Conservation (phyloP, 2,888 invertebrate species). For the Hypercompe scribonia region DNA sequence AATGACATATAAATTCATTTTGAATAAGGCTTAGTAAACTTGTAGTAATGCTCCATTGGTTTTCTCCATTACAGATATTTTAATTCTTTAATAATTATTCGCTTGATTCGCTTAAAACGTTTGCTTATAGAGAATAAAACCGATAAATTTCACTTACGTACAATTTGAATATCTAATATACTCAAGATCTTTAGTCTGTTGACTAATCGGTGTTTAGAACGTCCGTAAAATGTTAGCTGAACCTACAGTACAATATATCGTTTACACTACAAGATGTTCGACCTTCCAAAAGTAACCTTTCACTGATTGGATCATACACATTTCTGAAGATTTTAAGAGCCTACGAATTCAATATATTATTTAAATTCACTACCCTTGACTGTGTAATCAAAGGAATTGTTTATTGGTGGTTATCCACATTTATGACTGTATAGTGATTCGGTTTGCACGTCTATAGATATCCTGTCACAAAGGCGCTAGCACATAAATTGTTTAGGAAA, state of each 20-base stretch:
- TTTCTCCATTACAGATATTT: too few species aligned
- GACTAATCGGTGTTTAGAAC: neutral
- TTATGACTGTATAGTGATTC: constrained; percentile 59
- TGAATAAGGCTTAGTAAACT: too few species aligned
- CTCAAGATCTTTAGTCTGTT: neutral
- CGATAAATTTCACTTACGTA: too few species aligned
- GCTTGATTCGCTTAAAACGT: too few species aligned
- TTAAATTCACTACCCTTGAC: neutral
- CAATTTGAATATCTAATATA: neutral
- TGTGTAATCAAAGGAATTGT: constrained; percentile 20
- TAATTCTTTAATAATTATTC: too few species aligned
- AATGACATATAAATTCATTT: too few species aligned
- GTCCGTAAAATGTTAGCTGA: neutral
- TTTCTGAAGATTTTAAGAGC: neutral
- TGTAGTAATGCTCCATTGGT: too few species aligned
- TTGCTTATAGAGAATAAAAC: too few species aligned
- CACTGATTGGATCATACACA: neutral
- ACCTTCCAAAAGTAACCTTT: neutral
- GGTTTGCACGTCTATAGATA: constrained; percentile 68
- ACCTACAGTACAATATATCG: neutral
- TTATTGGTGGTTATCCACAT: constrained; percentile 18
- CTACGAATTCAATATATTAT: neutral
- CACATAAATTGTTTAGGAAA: constrained; percentile 79
- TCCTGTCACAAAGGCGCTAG: constrained; percentile 71
- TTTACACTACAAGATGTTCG: neutral